Percentiles rank a stretch among this genome's conserved stretches.
Conservation (phyloP, 2,113 vertebrate species). For the Hemicordylus capensis region DNA sequence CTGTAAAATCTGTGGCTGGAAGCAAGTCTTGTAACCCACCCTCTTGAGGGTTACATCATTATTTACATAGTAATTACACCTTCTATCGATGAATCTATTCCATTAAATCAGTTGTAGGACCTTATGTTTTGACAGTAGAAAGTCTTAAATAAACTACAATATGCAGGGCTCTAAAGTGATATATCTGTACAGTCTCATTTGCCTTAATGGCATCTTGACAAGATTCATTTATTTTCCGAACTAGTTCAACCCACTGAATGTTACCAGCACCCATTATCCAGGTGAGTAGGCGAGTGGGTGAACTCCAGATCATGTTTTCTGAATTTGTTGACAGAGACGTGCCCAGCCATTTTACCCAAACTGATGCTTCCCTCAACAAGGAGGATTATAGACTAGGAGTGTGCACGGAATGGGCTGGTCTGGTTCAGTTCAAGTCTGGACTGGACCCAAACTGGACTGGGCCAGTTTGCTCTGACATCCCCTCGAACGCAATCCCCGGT, state of each 20-base stretch:
- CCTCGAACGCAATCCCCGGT: too few species aligned
- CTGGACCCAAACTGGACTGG: too few species aligned
- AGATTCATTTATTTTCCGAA: slow-evolving; percentile 12
- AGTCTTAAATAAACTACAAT: slow-evolving; percentile 31
- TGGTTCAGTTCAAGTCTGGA: too few species aligned
- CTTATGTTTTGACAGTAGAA: slow-evolving; percentile 26
- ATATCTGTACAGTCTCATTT: slow-evolving; percentile 18
- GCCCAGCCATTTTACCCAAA: not conserved
- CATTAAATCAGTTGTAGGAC: slow-evolving; percentile 22
- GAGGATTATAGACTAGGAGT: not conserved
- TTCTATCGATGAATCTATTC: slow-evolving; percentile 27
- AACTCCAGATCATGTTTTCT: not conserved
- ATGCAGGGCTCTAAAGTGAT: slow-evolving; percentile 3
- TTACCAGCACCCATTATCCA: not conserved
- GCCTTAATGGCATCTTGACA: slow-evolving; percentile 16
- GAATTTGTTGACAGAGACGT: not conserved
- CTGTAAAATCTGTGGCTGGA: slow-evolving; percentile 15
- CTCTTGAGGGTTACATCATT: slow-evolving; percentile 33
- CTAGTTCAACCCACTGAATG: not conserved
- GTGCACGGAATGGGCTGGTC: too few species aligned
- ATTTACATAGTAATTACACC: slow-evolving; percentile 30
- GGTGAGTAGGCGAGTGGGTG: not conserved
- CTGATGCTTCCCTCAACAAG: not conserved
- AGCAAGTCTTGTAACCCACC: not conserved
- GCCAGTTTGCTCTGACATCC: too few species aligned